Evolutionary conservation across 2,888 invertebrate species (phyloP), one percentile per base, ranked within the genome.

Genomic region (Eudasyphora cyanicolor): DNA sequence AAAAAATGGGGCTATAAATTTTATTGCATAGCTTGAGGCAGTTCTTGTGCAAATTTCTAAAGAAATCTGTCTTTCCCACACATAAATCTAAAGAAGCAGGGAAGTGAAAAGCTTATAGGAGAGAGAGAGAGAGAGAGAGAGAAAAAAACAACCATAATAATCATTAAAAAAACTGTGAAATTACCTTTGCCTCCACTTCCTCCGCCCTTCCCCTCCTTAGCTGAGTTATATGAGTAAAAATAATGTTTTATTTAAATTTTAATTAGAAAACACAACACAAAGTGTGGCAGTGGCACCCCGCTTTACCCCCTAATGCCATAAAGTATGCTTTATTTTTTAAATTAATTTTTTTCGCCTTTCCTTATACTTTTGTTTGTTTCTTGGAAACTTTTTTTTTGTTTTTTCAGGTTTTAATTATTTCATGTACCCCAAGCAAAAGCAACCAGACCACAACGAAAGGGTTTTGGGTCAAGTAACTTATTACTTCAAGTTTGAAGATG

Each of bases 1-100:
- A 86, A 88, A n/a, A n/a, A 90, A 89, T 86, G 87, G 87, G 82
- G 90, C 87, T 86, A 89, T 90, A 90, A 90, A 89, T 89, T 88
- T 79, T 70, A 42, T 85, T 51, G 70, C 82, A 5, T 14, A n/a
- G n/a, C n/a, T n/a, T n/a, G n/a, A n/a, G n/a, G n/a, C n/a, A n/a
- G n/a, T n/a, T n/a, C n/a, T n/a, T n/a, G n/a, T n/a, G n/a, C n/a
- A n/a, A n/a, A n/a, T n/a, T n/a, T n/a, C n/a, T n/a, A n/a, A n/a
- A n/a, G n/a, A n/a, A n/a, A n/a, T 38, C 38, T 38, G 29, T 51
- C n/a, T 24, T 19, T 71, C 32, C 12, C 12, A 69, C 38, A 45
- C n/a, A 1, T 45, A 4, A n/a, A 45, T 45, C n/a, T 14, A 4
- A 5, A 45, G 6, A 57, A 57, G 54, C 24, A 10, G n/a, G n/a